Base-by-base conservation (phyloP, 1,140 invertebrate species). In the Periplaneta americana region DNA sequence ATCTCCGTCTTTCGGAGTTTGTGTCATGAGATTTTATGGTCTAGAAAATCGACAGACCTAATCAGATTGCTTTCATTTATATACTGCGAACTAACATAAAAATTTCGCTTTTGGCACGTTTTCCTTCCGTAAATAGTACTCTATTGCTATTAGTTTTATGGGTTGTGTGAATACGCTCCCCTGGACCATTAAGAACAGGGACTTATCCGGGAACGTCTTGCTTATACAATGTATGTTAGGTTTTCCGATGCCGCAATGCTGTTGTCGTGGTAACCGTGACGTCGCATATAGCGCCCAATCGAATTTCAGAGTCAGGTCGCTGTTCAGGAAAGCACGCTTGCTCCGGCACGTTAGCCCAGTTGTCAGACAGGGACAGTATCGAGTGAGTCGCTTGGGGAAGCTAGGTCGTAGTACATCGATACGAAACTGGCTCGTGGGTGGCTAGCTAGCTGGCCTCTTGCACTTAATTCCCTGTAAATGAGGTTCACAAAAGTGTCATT, bases 261-360 rank as follows among this genome's bases (percentile, higher is more conserved):
- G 76, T 78, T 36, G 76, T 78, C 35, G 34, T 78, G 76, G 76
- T 36, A 78, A 78, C 76, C 34, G n/a, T 78, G 76, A 78, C 76
- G 76, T 36, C 28, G 76, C 76, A 37, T 18, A 4, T 31, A 5
- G 35, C 35, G 34, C 11, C 33, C 33, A 66, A 66, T 66, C 48
- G 48, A 66, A 28, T 66, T 66, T 66, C 48, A 9, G 6, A 6
- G 22, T 66, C 22, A n/a, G 48, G 48, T 28, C 48, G 28, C 48
- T 66, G 48, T 66, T 66, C 28, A 4, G 48, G 48, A 66, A 66
- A 66, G 48, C 48, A 66, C 22, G 48, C 48, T 22, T 28, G 13
- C 48, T 22, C 22, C 22, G 48, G 48, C 22, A 6, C n/a, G n/a
- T n/a, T 3, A 13, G 48, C 48, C n/a, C 74, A 31, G 74, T 9